Conservation (phyloP, 2,888 invertebrate species). For the Hoplodrina blanda region DNA sequence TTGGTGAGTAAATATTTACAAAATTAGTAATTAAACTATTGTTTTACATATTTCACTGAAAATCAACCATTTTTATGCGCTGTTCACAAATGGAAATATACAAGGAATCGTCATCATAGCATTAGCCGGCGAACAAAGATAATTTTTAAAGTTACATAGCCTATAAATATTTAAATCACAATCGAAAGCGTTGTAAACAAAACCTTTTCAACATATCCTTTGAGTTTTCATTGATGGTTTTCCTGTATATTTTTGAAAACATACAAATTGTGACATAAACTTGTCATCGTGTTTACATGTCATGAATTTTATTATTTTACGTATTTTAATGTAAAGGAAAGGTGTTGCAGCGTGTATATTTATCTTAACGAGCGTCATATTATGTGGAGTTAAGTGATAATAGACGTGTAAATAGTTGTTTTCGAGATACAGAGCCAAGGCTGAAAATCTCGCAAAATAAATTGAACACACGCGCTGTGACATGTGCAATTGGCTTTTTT, state of each 20-base stretch:
- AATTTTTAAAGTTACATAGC: conserved; percentile 65
- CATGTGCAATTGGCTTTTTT: conserved; percentile 60
- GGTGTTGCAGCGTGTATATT: conserved; percentile 38
- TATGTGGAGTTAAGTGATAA: conserved; percentile 63
- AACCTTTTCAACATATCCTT: conserved; percentile 61
- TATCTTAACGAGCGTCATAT: conserved; percentile 52
- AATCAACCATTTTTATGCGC: conserved; percentile 29
- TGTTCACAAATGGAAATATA: conserved; percentile 59
- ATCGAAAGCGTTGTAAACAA: conserved; percentile 67
- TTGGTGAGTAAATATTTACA: conserved; percentile 80
- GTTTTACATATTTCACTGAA: conserved; percentile 43
- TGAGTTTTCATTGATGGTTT: conserved; percentile 72
- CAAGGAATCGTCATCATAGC: conserved; percentile 69
- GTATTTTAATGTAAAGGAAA: conserved; percentile 43
- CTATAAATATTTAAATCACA: conserved; percentile 65
- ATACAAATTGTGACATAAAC: conserved; percentile 54
- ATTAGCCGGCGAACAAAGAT: conserved; percentile 77
- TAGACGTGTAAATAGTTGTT: conserved; percentile 50
- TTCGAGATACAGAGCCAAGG: conserved; percentile 43
- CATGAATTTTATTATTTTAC: conserved; percentile 57
- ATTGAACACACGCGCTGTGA: conserved; percentile 47
- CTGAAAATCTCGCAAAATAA: conserved; percentile 17
- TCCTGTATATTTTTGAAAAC: conserved; percentile 56
- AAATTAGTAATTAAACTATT: conserved; percentile 49
- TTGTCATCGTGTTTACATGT: conserved; percentile 69